A percentile compares a stretch with the other conserved stretches of the same genome.
Conservation (phyloP, 2,113 vertebrate genomes). For the Apodemus speciosus region DNA sequence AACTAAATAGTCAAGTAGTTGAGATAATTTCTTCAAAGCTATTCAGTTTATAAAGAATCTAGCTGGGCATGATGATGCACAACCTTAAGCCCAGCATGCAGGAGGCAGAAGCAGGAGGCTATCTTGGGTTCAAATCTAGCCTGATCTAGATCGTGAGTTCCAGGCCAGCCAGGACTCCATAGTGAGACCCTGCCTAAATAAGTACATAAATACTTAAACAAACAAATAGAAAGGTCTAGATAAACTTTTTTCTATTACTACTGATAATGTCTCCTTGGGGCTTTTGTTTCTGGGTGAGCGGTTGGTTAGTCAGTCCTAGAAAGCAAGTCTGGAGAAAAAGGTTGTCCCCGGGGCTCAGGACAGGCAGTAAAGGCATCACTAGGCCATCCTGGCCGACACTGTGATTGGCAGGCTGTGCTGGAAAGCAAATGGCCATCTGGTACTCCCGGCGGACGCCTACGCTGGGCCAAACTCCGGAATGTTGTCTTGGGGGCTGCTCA, state of each 20-base stretch:
- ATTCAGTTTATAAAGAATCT: neutral
- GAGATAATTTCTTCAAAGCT: neutral
- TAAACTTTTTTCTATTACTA: neutral
- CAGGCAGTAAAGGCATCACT: neutral
- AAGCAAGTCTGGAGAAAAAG: neutral
- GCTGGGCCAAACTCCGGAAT: constrained; percentile 95
- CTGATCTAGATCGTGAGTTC: neutral
- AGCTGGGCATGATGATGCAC: neutral
- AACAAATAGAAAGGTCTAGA: neutral
- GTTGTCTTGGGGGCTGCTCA: constrained; percentile 95
- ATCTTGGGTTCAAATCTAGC: neutral
- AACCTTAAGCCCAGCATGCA: neutral
- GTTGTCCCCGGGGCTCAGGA: neutral
- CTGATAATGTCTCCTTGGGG: neutral
- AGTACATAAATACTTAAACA: neutral
- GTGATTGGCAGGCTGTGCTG: constrained; percentile 90
- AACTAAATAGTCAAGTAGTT: neutral
- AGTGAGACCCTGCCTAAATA: neutral
- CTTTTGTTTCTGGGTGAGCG: neutral
- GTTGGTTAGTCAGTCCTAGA: neutral
- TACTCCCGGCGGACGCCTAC: constrained; percentile 92
- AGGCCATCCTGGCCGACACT: neutral
- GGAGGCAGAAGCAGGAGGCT: neutral
- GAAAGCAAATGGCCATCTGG: constrained; percentile 97
- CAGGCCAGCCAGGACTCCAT: neutral